Base-by-base conservation (phyloP, 2,113 vertebrate genomes). In the Gavia stellata region DNA sequence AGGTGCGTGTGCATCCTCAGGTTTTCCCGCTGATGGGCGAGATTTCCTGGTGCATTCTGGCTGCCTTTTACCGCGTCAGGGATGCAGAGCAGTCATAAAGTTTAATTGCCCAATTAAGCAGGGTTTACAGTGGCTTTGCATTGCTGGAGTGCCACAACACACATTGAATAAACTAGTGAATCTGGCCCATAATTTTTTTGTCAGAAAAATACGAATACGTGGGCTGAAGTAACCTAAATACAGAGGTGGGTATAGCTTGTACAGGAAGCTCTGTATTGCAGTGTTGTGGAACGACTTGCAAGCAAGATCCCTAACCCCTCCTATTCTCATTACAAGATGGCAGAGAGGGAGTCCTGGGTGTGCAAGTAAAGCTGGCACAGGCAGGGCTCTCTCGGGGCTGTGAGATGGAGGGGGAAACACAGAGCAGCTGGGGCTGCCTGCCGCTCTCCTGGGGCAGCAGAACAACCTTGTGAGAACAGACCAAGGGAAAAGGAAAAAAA, bases 91-190 rank as follows among this genome's bases (percentile, higher is more conserved):
- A 44, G 49, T 73, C 65, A 56, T 92, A 92, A 94, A 92, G 67
- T 84, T 94, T 88, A 95, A 93, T 75, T 86, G 70, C 38, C 36
- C 61, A 75, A 52, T 94, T 93, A 92, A 93, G 63, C 62, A 80
- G 59, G 62, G n/a, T 94, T 95, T 89, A 89, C 58, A 87, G 67
- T 85, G 91, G 81, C 7, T 87, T 88, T 85, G 58, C 4, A 1
- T 63, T 75, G 68, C 66, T 92, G 19, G 49, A 86, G 36, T 68
- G 34, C 73, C 80, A 85, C 71, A 81, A 59, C 78, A 26, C 81
- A 79, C 58, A 67, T 8, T 47, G 55, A 68, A 25, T 11, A 79
- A 81, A 86, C 23, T 9, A 52, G 58, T 23, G 82, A 86, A 95
- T 21, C 59, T 90, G 61, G 31, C 17, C 6, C 1, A 1, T 8